phyloP scores from a whole-genome alignment of 2,797 vertebrate species.

The Trichosurus vulpecula region DNA sequence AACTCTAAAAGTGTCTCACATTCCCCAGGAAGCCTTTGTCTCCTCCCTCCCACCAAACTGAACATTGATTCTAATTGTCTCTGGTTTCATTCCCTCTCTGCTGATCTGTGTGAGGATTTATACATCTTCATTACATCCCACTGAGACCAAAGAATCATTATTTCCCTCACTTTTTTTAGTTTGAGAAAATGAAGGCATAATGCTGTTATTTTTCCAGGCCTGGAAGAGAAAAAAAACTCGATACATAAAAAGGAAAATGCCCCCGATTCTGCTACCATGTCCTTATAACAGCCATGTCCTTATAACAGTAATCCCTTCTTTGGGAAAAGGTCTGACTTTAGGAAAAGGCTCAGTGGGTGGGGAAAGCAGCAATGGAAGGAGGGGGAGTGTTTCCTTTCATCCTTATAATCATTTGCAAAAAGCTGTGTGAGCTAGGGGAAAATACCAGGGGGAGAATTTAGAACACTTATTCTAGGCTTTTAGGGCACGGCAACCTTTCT shows the following conservation, averaged over 20 bases:
- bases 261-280: not conserved
- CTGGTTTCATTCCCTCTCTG: not conserved
- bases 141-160: not conserved
- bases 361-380: not conserved
- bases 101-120: not conserved
- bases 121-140: not conserved
- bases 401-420: not conserved
- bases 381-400: not conserved
- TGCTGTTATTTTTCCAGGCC: not conserved
- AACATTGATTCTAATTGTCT: not conserved
- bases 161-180: not conserved
- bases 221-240: not conserved
- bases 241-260: not conserved
- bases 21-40: not conserved
- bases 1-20: not conserved
- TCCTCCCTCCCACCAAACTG: not conserved
- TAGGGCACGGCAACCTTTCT: not conserved
- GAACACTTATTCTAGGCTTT: not conserved
- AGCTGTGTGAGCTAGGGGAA: not conserved
- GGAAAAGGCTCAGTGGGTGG: not conserved
- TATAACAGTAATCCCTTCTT: not conserved
- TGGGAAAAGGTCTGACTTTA: not conserved
- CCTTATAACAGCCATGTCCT: not conserved
- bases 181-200: not conserved
- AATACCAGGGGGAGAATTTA: constrained; percentile 12